Evolutionary conservation across 1,140 invertebrate species (phyloP).

Genomic region (Cepaea nemoralis): DNA sequence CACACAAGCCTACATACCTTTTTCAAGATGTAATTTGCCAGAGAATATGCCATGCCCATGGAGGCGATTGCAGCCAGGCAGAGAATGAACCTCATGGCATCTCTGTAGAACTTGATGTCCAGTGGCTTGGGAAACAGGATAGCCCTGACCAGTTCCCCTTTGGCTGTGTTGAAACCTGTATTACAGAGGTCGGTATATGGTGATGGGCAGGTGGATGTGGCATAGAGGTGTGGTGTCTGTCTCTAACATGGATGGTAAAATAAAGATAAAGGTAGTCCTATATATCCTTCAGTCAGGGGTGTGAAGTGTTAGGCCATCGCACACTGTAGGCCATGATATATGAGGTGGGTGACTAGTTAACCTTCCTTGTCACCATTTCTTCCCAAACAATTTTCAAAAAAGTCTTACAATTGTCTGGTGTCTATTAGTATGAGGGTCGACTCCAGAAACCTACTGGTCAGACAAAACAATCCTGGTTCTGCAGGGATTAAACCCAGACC

Average conservation of each 20-base stretch:
- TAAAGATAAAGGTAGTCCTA: too few relatives aligned
- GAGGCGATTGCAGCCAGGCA: conserved; percentile 84
- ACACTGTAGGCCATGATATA: too few relatives aligned
- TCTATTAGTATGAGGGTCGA: too few relatives aligned
- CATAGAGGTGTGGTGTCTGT: neutral
- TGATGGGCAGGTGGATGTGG: neutral
- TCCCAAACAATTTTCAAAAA: too few relatives aligned
- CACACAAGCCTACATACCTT: conserved; percentile 42
- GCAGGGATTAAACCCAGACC: too few relatives aligned
- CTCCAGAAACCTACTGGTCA: too few relatives aligned
- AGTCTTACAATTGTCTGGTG: too few relatives aligned
- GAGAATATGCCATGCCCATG: conserved; percentile 86
- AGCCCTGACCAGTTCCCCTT: conserved; percentile 89
- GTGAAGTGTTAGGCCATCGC: too few relatives aligned
- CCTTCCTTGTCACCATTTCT: too few relatives aligned
- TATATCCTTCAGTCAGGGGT: too few relatives aligned
- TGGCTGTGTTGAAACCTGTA: conserved; percentile 87
- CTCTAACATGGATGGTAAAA: neutral
- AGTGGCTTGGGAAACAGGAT: conserved; percentile 93
- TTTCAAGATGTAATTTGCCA: conserved; percentile 74
- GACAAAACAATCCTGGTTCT: too few relatives aligned
- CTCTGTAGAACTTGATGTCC: conserved; percentile 92
- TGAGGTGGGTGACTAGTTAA: too few relatives aligned
- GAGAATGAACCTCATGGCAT: conserved; percentile 90
- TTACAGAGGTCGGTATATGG: neutral